phyloP scores from a whole-genome alignment of 2,113 vertebrate genomes.

The Ranitomeya imitator region DNA sequence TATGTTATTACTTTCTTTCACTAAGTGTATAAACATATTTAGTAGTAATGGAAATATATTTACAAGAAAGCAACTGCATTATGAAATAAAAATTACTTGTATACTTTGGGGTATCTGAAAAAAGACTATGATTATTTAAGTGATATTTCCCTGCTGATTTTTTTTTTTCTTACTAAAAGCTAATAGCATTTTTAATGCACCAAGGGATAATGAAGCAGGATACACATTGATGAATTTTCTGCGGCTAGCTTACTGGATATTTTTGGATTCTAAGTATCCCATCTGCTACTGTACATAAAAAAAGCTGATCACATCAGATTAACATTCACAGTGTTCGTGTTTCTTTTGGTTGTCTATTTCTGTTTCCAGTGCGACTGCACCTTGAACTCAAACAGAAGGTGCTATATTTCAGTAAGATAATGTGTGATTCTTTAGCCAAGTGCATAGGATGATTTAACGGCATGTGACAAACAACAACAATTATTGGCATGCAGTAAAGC shows the following conservation, averaged over 20 bases:
- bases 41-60: not conserved
- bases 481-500: conserved; percentile 13
- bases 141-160: not conserved
- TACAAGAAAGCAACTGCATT: not conserved
- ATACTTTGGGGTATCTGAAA: not conserved
- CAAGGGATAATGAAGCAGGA: not conserved
- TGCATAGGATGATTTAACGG: conserved; percentile 30
- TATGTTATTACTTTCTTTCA: no score
- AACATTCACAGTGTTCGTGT: conserved; percentile 25
- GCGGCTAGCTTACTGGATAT: conserved; percentile 9
- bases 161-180: not conserved
- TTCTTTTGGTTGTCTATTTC: conserved; percentile 40
- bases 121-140: not conserved
- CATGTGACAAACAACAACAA: conserved; percentile 26
- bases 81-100: not conserved
- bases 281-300: conserved; percentile 44
- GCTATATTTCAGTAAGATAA: conserved; percentile 32
- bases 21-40: not conserved
- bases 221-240: not conserved
- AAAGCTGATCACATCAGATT: conserved; percentile 39
- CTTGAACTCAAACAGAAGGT: conserved; percentile 51
- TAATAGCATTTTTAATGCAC: not conserved
- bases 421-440: conserved; percentile 30
- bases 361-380: conserved; percentile 32
- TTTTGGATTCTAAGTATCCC: conserved; percentile 16